Evolutionary conservation across 2,888 invertebrate species (phyloP).

Genomic region (Eretmocerus hayati): DNA sequence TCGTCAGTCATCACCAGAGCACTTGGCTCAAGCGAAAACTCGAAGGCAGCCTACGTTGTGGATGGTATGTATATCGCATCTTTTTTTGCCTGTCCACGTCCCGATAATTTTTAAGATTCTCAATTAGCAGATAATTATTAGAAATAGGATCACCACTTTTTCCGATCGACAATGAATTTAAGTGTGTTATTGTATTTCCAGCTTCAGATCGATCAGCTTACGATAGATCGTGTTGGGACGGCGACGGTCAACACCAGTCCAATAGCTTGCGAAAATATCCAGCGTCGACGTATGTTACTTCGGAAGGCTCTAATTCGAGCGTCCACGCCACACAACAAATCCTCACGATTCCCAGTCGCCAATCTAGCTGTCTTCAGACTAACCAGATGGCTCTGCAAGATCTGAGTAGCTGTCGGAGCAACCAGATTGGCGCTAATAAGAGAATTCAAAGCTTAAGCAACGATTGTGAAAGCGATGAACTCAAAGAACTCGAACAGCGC

Average conservation of each 20-base stretch:
- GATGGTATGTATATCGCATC: too few species aligned
- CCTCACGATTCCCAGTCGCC: constrained; percentile 48
- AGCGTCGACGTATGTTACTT: constrained; percentile 19
- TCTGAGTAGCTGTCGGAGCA: constrained; percentile 65
- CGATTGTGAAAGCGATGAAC: constrained; percentile 16
- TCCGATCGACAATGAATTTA: too few species aligned
- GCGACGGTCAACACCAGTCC: constrained; percentile 31
- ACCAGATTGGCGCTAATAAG: constrained; percentile 69
- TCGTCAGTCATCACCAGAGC: constrained; percentile 77
- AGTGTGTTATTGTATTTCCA: too few species aligned
- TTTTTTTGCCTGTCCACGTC: too few species aligned
- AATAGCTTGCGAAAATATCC: constrained; percentile 34
- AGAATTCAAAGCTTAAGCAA: constrained; percentile 44
- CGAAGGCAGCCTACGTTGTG: too few species aligned
- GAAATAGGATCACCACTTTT: too few species aligned
- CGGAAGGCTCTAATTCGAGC: constrained; percentile 3
- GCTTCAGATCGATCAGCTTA: background rate
- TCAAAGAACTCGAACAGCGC: constrained; percentile 28
- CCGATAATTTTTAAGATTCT: too few species aligned
- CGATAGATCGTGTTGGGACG: constrained; percentile 37
- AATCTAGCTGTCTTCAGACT: constrained; percentile 58
- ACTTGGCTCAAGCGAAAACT: too few species aligned
- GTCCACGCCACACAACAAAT: constrained; percentile 27
- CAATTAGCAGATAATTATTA: too few species aligned
- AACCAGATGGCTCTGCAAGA: constrained; percentile 61